phyloP scores from a whole-genome alignment of 2,797 vertebrate genomes.

The Etheostoma perlongum region DNA sequence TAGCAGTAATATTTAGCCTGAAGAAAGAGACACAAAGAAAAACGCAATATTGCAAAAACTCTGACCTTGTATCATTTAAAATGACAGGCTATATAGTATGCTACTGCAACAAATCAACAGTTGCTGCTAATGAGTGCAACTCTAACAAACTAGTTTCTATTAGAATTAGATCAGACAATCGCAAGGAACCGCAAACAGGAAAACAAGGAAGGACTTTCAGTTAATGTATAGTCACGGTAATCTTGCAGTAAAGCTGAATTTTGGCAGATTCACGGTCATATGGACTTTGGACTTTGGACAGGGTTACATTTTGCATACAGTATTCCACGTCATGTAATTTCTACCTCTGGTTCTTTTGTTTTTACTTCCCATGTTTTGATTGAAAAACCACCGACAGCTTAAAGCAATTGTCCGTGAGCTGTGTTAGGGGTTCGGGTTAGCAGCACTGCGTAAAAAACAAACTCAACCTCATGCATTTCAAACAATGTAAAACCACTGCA shows the following conservation, averaged over 20 bases:
- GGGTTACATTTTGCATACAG: slow-evolving; percentile 1
- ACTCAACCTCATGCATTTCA: not conserved
- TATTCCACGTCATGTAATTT: slow-evolving; percentile 14
- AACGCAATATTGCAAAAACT: slow-evolving; percentile 16
- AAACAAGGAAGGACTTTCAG: not conserved
- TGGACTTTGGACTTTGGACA: slow-evolving; percentile 27
- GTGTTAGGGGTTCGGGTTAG: not conserved
- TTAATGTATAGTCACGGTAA: not conserved
- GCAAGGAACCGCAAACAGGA: not conserved
- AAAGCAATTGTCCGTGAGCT: not conserved
- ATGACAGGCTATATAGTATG: slow-evolving; percentile 40
- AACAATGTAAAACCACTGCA: not conserved
- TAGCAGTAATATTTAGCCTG: slow-evolving; percentile 31
- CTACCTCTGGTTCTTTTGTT: slow-evolving; percentile 51
- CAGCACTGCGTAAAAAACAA: not conserved
- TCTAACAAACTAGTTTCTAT: slow-evolving; percentile 11
- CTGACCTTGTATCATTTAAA: slow-evolving; percentile 43
- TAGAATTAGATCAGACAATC: slow-evolving; percentile 25
- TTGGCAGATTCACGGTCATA: not conserved
- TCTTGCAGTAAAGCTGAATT: not conserved
- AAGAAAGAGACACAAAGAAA: slow-evolving; percentile 10
- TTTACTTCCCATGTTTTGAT: slow-evolving; percentile 28
- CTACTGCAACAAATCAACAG: slow-evolving; percentile 31
- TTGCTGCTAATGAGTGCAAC: slow-evolving; percentile 40
- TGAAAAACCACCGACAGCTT: not conserved